These are phyloP conservation scores for Cordylochernes scorpioides DNA, from an alignment of 2,888 invertebrate genomes.

Conservation along the genomic window DNA sequence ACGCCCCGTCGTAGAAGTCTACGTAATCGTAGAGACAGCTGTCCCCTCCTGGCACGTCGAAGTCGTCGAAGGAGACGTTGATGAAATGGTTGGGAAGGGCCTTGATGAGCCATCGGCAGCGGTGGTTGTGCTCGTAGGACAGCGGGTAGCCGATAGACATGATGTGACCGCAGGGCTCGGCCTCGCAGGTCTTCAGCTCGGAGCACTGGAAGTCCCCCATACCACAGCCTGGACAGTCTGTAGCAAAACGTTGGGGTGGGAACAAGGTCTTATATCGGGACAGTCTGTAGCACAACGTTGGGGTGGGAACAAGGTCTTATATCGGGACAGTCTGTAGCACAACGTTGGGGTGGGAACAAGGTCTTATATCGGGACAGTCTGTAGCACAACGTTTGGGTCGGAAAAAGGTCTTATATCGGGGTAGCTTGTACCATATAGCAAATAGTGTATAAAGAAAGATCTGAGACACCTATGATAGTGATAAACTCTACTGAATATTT, in stretches of 20 bases:
- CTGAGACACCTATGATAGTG: no score
- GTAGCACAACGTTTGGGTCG: no score
- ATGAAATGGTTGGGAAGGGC: slow-evolving; percentile 16
- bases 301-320: no score
- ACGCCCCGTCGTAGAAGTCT: slow-evolving; percentile 16
- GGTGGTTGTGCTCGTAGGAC: slow-evolving; percentile 16
- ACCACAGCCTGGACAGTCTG: slow-evolving; percentile 17
- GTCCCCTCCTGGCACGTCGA: slow-evolving; percentile 16
- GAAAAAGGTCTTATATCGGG: no score
- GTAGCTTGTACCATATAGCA: no score
- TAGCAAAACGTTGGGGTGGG: slow-evolving; percentile 1
- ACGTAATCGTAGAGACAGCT: slow-evolving; percentile 17
- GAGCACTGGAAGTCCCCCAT: slow-evolving; percentile 15
- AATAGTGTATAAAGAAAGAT: no score
- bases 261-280: no score
- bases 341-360: no score
- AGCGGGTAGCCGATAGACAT: slow-evolving; percentile 17
- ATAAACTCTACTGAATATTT: no score
- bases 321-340: no score
- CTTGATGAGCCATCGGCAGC: slow-evolving; percentile 17
- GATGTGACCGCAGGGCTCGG: slow-evolving; percentile 15
- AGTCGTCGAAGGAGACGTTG: slow-evolving; percentile 16
- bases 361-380: no score
- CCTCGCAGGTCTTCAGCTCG: slow-evolving; percentile 12
- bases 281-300: no score